Base-by-base conservation (phyloP, 2,113 vertebrate species). In the Anhinga anhinga region DNA sequence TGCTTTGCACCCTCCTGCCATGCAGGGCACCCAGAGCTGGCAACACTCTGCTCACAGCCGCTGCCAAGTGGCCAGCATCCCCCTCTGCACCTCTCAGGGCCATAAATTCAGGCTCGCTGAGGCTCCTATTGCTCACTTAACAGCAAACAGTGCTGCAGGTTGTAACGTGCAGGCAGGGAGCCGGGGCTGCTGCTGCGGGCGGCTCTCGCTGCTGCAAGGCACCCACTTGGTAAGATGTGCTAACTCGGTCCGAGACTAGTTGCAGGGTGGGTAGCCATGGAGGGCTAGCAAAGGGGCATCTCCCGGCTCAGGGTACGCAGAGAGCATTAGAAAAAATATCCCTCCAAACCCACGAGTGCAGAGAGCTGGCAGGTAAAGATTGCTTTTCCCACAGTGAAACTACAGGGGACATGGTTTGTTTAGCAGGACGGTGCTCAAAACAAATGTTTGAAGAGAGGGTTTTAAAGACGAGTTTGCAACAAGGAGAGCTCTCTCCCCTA, bases 361-460 rank as follows among this genome's bases (percentile, higher is more conserved):
- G 56, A 22, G 76, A 72, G 66, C 26, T 61, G 70, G 63, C 58
- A 88, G 66, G 85, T 74, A 20, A 88, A 45, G 92, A 84, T 66
- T 88, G 80, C 76, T 86, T 91, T 92, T 95, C 94, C 90, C 83
- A 83, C 69, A 77, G 89, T 3, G 10, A 67, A 80, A 49, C 80
- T 29, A 14, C 52, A n/a, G 66, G 58, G 49, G 50, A 70, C 82
- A 34, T 5, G 34, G 81, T 93, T 95, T 77, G 44, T 88, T 90
- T 40, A 88, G 91, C 65, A 27, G 55, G 65, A 72, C 26, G 11
- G 38, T 0, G 1, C 49, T 55, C 59, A 80, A 50, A 96, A 65
- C 61, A 80, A 88, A 88, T 82, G 62, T 79, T 85, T 95, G 74
- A 56, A 81, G 58, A 90, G 76, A 61, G 34, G 14, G 5, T 80